A percentile compares a stretch with the other conserved stretches of the same genome.
Evolutionary conservation across 2,888 invertebrate genomes (phyloP).

Genomic region (Ecliptopera silaceata): DNA sequence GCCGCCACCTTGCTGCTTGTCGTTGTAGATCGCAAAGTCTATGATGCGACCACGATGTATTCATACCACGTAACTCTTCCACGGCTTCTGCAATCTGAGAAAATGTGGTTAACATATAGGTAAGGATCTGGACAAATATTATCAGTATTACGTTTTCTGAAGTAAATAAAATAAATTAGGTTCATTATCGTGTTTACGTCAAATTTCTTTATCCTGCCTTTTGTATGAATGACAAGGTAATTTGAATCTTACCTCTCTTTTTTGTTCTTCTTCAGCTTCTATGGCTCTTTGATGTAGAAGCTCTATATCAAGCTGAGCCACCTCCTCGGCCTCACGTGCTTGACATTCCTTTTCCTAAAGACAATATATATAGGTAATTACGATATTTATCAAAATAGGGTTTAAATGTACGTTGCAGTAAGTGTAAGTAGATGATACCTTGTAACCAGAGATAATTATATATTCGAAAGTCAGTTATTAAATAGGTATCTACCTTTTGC

Average conservation of each 20-base stretch:
- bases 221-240: too few relatives aligned
- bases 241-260: constrained; percentile 68
- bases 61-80: constrained; percentile 72
- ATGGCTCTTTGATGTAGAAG: constrained; percentile 84
- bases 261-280: constrained; percentile 81
- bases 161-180: too few relatives aligned
- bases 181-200: too few relatives aligned
- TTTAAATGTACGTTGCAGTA: too few relatives aligned
- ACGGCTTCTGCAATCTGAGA: constrained; percentile 66
- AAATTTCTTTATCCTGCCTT: too few relatives aligned
- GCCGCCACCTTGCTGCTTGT: constrained; percentile 64
- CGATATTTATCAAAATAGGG: not conserved
- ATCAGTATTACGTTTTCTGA: too few relatives aligned
- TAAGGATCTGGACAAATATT: too few relatives aligned
- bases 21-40: constrained; percentile 68
- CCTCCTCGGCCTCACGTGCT: constrained; percentile 83
- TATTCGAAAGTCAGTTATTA: too few relatives aligned
- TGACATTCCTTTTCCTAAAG: constrained; percentile 81
- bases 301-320: constrained; percentile 83
- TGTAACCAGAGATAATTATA: too few relatives aligned
- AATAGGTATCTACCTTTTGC: constrained; percentile 68
- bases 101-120: not conserved
- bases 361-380: constrained; percentile 27
- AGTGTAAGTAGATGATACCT: too few relatives aligned
- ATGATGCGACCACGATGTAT: constrained; percentile 77